Percentiles rank a stretch among this genome's conserved stretches.
These are phyloP conservation scores for Rhinella marina DNA, from an alignment of 2,797 vertebrate genomes.

Conservation along the genomic window DNA sequence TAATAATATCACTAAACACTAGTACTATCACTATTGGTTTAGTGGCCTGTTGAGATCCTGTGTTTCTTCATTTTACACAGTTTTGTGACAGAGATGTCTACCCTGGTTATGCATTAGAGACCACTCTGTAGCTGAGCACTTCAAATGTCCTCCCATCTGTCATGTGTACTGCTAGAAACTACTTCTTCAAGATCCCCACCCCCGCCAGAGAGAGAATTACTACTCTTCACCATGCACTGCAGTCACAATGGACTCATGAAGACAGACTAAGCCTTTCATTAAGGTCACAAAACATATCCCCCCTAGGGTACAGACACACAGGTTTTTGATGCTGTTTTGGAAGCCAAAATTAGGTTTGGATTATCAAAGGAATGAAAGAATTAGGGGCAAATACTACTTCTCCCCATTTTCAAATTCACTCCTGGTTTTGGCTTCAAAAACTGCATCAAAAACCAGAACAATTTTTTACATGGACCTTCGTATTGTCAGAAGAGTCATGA, in stretches of 20 bases:
- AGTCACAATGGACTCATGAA: slow-evolving; percentile 15
- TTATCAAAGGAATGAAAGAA: no score
- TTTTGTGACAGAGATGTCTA: neutral
- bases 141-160: slow-evolving; percentile 26
- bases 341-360: no score
- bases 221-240: neutral
- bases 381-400: no score
- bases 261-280: neutral
- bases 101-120: neutral
- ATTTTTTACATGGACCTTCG: no score
- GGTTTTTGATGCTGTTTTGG: no score
- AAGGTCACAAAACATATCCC: neutral
- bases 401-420: no score
- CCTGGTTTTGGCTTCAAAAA: no score
- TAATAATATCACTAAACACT: neutral
- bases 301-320: no score
- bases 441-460: no score
- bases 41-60: neutral
- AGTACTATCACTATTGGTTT: neutral
- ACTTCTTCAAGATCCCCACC: slow-evolving; percentile 7
- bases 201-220: slow-evolving; percentile 15
- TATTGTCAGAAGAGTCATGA: no score
- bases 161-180: slow-evolving; percentile 9
- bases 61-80: neutral
- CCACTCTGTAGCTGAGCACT: neutral